A percentile compares a stretch with the other conserved stretches of the same genome.
Conservation (phyloP, 2,888 invertebrate species). For the Diabrotica balteata region DNA sequence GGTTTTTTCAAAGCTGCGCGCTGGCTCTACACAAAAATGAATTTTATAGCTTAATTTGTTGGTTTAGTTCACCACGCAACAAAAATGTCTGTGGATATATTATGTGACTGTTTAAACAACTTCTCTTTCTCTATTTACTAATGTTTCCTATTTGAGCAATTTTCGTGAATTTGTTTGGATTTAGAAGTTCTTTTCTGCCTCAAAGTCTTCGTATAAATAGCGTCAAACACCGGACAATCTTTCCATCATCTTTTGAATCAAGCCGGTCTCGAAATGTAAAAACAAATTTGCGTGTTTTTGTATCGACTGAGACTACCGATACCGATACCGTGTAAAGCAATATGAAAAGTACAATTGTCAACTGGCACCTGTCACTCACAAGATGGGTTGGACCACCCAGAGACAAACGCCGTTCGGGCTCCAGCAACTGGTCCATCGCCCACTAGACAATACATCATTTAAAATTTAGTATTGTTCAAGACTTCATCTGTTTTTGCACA, state of each 20-base stretch:
- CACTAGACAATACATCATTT: constrained; percentile 46
- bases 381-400: constrained; percentile 23
- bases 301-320: constrained; percentile 11
- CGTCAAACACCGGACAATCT: too few species aligned
- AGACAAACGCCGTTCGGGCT: constrained; percentile 18
- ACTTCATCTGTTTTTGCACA: constrained; percentile 37
- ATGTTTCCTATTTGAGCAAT: too few species aligned
- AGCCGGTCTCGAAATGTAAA: not conserved
- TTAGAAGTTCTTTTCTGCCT: too few species aligned
- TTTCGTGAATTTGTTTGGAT: too few species aligned
- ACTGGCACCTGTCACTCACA: constrained; percentile 27
- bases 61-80: too few species aligned
- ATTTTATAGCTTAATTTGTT: too few species aligned
- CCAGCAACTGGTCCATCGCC: constrained; percentile 20
- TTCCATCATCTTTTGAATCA: not conserved
- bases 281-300: constrained; percentile 18
- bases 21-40: too few species aligned
- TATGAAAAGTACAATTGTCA: constrained; percentile 20
- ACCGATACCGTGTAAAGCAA: constrained; percentile 12
- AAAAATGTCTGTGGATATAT: too few species aligned
- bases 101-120: too few species aligned
- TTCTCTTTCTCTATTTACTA: too few species aligned
- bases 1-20: too few species aligned
- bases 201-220: too few species aligned
- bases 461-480: constrained; percentile 43